Evolutionary conservation across 1,140 invertebrate species (phyloP).

Genomic region (Apis mellifera): Amel_HAv3.1 CM009936.2:7326001-7326500

Average conservation of each 20-base stretch:
- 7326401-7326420: too few relatives aligned
- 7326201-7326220: constrained; percentile 90
- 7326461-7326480: background rate
- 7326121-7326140: constrained; percentile 3
- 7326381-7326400: background rate
- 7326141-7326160: fast-evolving
- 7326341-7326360: too few relatives aligned
- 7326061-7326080: constrained; percentile 89
- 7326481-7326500: too few relatives aligned
- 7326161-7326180: background rate
- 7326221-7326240: constrained; percentile 95
- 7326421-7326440: too few relatives aligned
- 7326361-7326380: too few relatives aligned
- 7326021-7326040: constrained; percentile 90
- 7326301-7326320: too few relatives aligned
- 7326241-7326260: constrained; percentile 93
- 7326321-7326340: background rate
- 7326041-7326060: constrained; percentile 92
- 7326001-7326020: constrained; percentile 96
- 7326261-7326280: constrained; percentile 95
- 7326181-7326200: background rate
- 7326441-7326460: background rate
- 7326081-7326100: constrained; percentile 88
- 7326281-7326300: constrained; percentile 60
- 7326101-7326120: constrained; percentile 94